These are phyloP conservation scores for Marmota flaviventris DNA, from an alignment of 2,113 vertebrate genomes.

Conservation along the genomic window DNA sequence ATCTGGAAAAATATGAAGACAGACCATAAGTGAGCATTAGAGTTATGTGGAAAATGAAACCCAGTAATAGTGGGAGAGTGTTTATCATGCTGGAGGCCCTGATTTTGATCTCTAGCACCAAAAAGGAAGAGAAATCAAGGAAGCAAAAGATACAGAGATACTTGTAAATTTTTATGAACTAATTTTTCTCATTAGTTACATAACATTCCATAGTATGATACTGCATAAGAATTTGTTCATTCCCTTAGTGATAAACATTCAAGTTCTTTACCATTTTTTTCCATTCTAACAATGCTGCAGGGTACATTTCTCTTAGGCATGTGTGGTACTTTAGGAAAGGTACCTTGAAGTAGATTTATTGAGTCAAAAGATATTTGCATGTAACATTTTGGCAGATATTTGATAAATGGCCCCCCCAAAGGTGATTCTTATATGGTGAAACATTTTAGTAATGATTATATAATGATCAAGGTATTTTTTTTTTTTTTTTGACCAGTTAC, in stretches of 20 bases:
- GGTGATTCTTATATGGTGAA: background rate
- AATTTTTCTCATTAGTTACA: background rate
- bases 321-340: background rate
- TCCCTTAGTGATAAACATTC: background rate
- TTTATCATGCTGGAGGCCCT: background rate
- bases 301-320: background rate
- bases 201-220: background rate
- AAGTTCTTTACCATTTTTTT: background rate
- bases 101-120: background rate
- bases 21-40: background rate
- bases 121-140: too few species aligned
- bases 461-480: background rate
- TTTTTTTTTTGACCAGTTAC: background rate
- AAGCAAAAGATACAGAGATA: background rate
- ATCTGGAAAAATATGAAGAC: background rate
- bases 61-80: background rate
- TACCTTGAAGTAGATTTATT: background rate
- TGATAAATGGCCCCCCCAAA: background rate
- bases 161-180: background rate
- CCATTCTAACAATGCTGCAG: background rate
- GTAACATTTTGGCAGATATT: background rate
- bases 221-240: background rate
- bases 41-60: background rate
- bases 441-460: conserved; percentile 27
- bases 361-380: background rate